Evolutionary conservation across 2,797 vertebrate genomes (phyloP), one percentile per base, ranked within the genome.

Genomic region (Chaetodon trifasciatus): DNA sequence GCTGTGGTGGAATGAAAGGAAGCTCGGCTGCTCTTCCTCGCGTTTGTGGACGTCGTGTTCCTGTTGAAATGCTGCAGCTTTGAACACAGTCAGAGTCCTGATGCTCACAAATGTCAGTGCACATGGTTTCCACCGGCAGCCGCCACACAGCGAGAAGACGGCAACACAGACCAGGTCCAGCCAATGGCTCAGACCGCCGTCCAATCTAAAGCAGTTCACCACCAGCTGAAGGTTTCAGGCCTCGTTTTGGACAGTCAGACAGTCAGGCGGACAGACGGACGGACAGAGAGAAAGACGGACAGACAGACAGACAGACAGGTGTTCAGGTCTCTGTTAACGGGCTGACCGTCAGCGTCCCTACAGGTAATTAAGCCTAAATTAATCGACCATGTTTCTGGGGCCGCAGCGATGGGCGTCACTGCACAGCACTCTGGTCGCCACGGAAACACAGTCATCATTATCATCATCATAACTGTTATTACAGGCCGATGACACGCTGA

Each of bases 61-160:
- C 5, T 4, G 47, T 35, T n/a, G 11, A 47, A 70, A 58, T n/a
- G 10, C 47, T 23, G 58, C 72, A 44, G 77, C 78, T 87, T 84
- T 87, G 85, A 87, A 79, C 82, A 77, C 84, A 86, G 77, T 70
- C 70, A 74, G 77, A 83, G 60, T 76, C 73, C 55, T 19, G 49
- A 83, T 55, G 49, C 23, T 32, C 63, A 77, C 35, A 86, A 86
- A 86, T 86, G 81, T 86, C 84, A 83, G 49, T 9, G 82, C 40
- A 77, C 79, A 79, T 6, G 49, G 6, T 37, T 47, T 24, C 24
- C 2, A 19, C n/a, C 5, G 10, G 66, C 37, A 11, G 61, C 7
- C 23, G 19, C 5, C 0, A 39, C 6, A 58, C 23, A 17, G 28
- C 28, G 28, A 11, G 16, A 40, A 23, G 12, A 32, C 28, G 3